Percentiles rank a stretch among this genome's conserved stretches.
These are phyloP conservation scores for Protobothrops mucrosquamatus DNA, from an alignment of 2,113 vertebrate species.

Conservation along the genomic window DNA sequence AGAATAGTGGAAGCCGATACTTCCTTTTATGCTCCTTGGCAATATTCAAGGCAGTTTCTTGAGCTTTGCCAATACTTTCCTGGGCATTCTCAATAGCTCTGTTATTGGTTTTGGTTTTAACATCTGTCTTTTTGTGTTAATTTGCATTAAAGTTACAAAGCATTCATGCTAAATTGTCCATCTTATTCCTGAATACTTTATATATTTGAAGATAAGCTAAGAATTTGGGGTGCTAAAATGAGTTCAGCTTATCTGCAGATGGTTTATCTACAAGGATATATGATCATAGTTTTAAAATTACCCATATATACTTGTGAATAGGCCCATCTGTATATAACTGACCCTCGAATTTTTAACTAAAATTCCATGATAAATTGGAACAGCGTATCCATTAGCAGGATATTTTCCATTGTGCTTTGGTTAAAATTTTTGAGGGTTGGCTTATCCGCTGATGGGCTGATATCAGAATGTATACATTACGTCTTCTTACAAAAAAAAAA, in stretches of 20 bases:
- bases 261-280: background rate
- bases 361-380: background rate
- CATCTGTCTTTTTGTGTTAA: background rate
- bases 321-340: background rate
- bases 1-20: background rate
- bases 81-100: background rate
- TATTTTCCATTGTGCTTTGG: background rate
- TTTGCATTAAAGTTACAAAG: background rate
- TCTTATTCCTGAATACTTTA: background rate
- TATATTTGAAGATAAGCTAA: background rate
- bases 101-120: background rate
- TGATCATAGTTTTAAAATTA: background rate
- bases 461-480: background rate
- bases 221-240: background rate
- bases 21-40: background rate
- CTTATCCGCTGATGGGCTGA: background rate
- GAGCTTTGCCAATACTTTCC: background rate
- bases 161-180: background rate
- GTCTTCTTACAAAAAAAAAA: background rate
- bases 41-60: background rate
- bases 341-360: background rate
- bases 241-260: background rate
- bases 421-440: background rate
- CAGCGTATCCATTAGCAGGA: background rate
- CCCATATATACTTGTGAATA: background rate